A percentile compares a stretch with the other conserved stretches of the same genome.
Evolutionary conservation across 2,113 vertebrate genomes (phyloP).

Genomic region (Misgurnus anguillicaudatus): DNA sequence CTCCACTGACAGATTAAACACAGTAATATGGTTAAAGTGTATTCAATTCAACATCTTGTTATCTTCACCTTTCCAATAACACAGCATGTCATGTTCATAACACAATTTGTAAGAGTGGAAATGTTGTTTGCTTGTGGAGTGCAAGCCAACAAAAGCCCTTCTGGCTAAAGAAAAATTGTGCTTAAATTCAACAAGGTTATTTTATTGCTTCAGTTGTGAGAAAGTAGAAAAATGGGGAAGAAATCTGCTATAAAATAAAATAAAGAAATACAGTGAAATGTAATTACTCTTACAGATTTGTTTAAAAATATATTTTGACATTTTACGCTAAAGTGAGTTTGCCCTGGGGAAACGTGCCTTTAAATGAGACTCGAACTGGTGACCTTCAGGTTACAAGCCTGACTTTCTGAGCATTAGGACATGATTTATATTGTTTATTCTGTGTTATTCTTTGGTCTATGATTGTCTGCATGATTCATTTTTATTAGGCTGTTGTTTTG

Average conservation of each 20-base stretch:
- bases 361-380: too few relatives aligned
- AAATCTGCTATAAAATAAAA: not conserved
- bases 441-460: not conserved
- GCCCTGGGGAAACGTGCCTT: too few relatives aligned
- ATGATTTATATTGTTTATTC: not conserved
- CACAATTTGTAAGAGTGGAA: not conserved
- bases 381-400: too few relatives aligned
- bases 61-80: not conserved
- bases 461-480: conserved; percentile 7
- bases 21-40: not conserved
- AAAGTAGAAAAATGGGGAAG: not conserved
- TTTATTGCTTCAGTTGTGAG: not conserved
- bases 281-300: too few relatives aligned
- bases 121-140: not conserved
- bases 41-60: not conserved
- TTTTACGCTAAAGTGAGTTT: too few relatives aligned
- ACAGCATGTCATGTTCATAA: not conserved
- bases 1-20: not conserved
- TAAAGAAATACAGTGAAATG: too few relatives aligned
- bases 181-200: too few relatives aligned
- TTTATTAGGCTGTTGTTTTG: conserved; percentile 23
- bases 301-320: too few relatives aligned
- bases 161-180: not conserved
- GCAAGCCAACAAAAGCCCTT: not conserved
- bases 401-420: too few relatives aligned